A percentile compares a stretch with the other conserved stretches of the same genome.
Conservation (phyloP, 2,888 invertebrate genomes). For the Idaea aversata region DNA sequence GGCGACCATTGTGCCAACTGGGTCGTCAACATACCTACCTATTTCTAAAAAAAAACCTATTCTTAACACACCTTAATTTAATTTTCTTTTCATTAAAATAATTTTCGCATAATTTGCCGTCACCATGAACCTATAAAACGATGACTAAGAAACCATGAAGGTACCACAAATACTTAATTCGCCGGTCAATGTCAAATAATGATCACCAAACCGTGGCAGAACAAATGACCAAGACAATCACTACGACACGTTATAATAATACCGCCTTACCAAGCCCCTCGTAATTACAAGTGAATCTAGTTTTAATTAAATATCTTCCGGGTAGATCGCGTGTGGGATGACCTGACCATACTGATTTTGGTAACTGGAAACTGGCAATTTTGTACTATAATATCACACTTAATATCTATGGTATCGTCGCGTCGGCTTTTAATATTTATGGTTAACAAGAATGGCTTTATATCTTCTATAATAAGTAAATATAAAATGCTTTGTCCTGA, state of each 20-base stretch:
- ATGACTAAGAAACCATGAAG: slow-evolving; percentile 24
- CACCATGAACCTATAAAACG: background rate
- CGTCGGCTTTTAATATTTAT: background rate
- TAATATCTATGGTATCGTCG: slow-evolving; percentile 9
- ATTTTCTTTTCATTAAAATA: no score
- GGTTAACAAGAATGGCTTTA: background rate
- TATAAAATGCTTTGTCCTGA: no score
- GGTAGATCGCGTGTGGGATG: slow-evolving; percentile 51
- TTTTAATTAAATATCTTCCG: slow-evolving; percentile 54
- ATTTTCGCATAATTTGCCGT: background rate
- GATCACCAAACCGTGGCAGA: slow-evolving; percentile 35
- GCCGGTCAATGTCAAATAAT: slow-evolving; percentile 42
- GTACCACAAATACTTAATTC: slow-evolving; percentile 43
- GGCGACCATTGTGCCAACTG: no score
- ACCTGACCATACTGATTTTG: slow-evolving; percentile 51
- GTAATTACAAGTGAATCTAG: slow-evolving; percentile 35
- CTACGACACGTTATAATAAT: slow-evolving; percentile 20
- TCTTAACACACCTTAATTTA: no score
- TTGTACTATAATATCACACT: slow-evolving; percentile 11
- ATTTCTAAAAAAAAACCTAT: no score
- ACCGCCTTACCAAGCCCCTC: slow-evolving; percentile 15
- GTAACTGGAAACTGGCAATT: slow-evolving; percentile 46
- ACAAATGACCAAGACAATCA: slow-evolving; percentile 31
- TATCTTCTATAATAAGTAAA: no score
- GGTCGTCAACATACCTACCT: no score